phyloP scores from a whole-genome alignment of 2,888 invertebrate genomes.

The Ormyrus pomaceus region DNA sequence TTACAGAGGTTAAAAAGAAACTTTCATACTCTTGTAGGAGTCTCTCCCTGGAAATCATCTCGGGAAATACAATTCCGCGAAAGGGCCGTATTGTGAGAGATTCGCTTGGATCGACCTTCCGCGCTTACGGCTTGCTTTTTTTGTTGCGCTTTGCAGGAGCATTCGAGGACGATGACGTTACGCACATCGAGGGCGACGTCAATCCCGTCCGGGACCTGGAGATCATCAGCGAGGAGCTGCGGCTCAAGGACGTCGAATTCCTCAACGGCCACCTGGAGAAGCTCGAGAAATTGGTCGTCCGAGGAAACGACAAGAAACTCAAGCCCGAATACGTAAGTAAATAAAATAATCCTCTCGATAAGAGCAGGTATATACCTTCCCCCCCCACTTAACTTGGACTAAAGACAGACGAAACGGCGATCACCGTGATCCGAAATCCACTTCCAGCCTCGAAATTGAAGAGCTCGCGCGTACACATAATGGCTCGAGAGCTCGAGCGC shows the following conservation, averaged over 20 bases:
- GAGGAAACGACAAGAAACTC: slow-evolving; percentile 94
- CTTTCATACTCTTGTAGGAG: slow-evolving; percentile 12
- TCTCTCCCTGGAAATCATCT: slow-evolving; percentile 26
- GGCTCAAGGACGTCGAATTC: slow-evolving; percentile 95
- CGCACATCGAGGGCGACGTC: slow-evolving; percentile 98
- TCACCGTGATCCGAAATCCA: no score
- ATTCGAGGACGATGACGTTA: slow-evolving; percentile 98
- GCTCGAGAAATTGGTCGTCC: slow-evolving; percentile 87
- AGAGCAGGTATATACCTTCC: no score
- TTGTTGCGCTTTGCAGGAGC: slow-evolving; percentile 81
- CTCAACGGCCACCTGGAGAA: slow-evolving; percentile 89
- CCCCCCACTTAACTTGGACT: no score
- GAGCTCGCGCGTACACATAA: no score
- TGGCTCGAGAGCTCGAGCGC: no score
- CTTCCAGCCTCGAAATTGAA: no score
- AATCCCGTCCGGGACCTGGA: slow-evolving; percentile 97
- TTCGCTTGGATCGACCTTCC: slow-evolving; percentile 13
- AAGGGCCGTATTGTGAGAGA: slow-evolving; percentile 9
- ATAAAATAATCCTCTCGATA: no score
- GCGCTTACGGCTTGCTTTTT: slow-evolving; percentile 4
- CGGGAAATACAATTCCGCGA: slow-evolving; percentile 15
- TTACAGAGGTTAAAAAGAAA: slow-evolving; percentile 12
- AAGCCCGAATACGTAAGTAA: slow-evolving; percentile 94
- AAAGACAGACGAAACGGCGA: no score
- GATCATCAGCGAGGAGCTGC: slow-evolving; percentile 96